These are phyloP conservation scores for Muntiacus muntjak DNA, from an alignment of 2,113 vertebrate genomes.

Conservation along the genomic window DNA sequence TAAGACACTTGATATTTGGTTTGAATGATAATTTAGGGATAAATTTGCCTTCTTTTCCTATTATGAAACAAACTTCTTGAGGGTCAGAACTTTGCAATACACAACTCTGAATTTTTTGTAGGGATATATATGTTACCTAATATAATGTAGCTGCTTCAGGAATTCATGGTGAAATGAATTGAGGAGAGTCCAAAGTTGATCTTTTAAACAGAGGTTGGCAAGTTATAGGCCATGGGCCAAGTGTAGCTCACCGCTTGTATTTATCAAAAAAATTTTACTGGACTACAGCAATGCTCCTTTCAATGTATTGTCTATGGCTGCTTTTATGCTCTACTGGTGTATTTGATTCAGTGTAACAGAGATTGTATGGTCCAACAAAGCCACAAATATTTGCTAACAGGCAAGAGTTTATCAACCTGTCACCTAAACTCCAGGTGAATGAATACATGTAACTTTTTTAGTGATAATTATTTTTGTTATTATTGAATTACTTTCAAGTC, in stretches of 20 bases:
- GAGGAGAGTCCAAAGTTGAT: slow-evolving; percentile 58
- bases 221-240: background rate
- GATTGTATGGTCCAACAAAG: background rate
- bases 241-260: background rate
- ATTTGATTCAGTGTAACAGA: background rate
- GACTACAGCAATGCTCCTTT: background rate
- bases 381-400: background rate
- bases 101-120: background rate
- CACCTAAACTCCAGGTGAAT: slow-evolving; percentile 65
- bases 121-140: background rate
- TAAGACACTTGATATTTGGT: slow-evolving; percentile 36
- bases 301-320: background rate
- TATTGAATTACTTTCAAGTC: slow-evolving; percentile 76
- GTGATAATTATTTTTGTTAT: slow-evolving; percentile 36
- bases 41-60: slow-evolving; percentile 30
- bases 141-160: background rate
- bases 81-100: background rate
- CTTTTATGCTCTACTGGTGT: background rate
- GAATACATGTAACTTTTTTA: slow-evolving; percentile 68
- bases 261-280: slow-evolving; percentile 42
- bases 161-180: background rate
- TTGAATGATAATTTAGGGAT: slow-evolving; percentile 46
- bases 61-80: background rate
- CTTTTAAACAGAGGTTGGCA: background rate
- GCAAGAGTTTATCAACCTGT: background rate